Base-by-base conservation (phyloP, 2,797 vertebrate species). In the Picus viridis region DNA sequence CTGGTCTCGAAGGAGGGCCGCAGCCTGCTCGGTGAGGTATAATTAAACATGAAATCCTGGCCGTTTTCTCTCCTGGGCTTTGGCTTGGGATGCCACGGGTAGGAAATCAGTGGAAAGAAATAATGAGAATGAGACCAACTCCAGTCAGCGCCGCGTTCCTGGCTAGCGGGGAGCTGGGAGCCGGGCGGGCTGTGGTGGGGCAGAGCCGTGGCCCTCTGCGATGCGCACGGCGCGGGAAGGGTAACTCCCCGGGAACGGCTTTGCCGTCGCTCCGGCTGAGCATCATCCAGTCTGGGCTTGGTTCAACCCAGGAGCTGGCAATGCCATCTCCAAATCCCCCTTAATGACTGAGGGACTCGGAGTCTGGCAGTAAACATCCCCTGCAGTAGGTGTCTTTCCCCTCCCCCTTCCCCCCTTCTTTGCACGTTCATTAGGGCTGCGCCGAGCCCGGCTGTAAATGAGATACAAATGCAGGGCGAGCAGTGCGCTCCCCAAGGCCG, bases 81-180 rank as follows among this genome's bases (percentile, higher is more conserved):
- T 93, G 89, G 86, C 78, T 94, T 88, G 89, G 86, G 72, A 92
- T 85, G 83, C 54, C 72, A 58, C 0, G 58, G 65, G 65, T 80
- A 79, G 89, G 88, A 85, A 94, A 87, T 70, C 86, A 71, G 17
- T 59, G 79, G 75, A 82, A 95, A 65, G 88, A 86, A 94, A 83
- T 89, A 89, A 88, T 77, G 76, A 88, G 85, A 94, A 93, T 92
- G 91, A 88, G 82, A 93, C 79, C 78, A 49, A 34, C 91, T 89
- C 77, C 64, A 80, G 77, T 85, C 90, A 75, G 72, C 3, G 20
- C 34, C 74, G 80, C 1, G 0, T 65, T 85, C 36, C 23, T 0
- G 0, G 61, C 2, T 27, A 32, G 23, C 0, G 0, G 27, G 53
- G 57, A 62, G 45, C 83, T 80, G 80, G 61, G 57, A 61, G 19